These are phyloP conservation scores for Pleuronectes platessa DNA, from an alignment of 2,113 vertebrate genomes.

Conservation along the genomic window DNA sequence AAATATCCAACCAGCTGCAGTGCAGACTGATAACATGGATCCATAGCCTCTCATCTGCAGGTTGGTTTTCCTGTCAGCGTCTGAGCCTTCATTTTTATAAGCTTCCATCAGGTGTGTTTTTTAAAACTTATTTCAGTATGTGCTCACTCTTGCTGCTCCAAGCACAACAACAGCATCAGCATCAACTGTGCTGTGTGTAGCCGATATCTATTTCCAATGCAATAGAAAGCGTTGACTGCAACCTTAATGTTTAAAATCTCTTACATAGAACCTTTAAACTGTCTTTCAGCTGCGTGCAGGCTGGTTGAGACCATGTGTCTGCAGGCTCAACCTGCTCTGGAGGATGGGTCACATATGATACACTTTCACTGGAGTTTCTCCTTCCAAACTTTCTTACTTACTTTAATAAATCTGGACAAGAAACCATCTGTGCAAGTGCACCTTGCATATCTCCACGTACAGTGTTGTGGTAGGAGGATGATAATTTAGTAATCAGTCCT, in stretches of 20 bases:
- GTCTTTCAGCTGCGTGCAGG: conserved; percentile 26
- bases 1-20: no score
- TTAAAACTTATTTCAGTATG: no score
- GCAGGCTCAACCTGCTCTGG: conserved; percentile 1
- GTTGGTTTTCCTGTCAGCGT: no score
- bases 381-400: conserved; percentile 42
- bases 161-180: no score
- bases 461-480: conserved; percentile 49
- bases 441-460: conserved; percentile 24
- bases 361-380: conserved; percentile 30
- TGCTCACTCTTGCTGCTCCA: no score
- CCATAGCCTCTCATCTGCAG: no score
- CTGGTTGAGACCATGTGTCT: conserved; percentile 27
- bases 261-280: conserved; percentile 16
- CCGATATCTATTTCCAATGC: no score
- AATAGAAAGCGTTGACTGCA: not conserved
- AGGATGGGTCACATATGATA: conserved; percentile 26
- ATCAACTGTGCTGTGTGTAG: no score
- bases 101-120: no score
- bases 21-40: no score
- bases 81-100: no score
- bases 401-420: conserved; percentile 36
- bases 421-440: conserved; percentile 41
- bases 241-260: conserved; percentile 21
- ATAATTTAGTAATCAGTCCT: conserved; percentile 60